A percentile compares a stretch with the other conserved stretches of the same genome.
phyloP scores from a whole-genome alignment of 2,888 invertebrate genomes.

The Steinernema carpocapsae region DNA sequence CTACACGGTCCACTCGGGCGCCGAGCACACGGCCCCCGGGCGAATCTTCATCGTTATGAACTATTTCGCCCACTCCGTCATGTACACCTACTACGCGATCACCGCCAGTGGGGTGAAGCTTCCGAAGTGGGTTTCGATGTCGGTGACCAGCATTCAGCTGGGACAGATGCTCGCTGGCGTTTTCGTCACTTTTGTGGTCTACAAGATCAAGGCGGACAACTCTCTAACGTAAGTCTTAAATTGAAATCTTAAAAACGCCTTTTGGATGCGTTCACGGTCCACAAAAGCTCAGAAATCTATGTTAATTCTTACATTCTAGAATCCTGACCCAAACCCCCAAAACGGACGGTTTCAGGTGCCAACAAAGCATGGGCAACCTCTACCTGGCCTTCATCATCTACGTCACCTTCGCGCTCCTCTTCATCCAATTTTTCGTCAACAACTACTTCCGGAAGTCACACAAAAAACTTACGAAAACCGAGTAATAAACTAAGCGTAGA shows the following conservation, averaged over 20 bases:
- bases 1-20: conserved; percentile 68
- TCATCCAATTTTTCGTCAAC: conserved; percentile 63
- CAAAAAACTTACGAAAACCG: background rate
- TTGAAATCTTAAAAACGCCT: background rate
- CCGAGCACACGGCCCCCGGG: conserved; percentile 68
- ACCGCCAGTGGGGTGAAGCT: conserved; percentile 69
- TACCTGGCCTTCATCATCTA: conserved; percentile 65
- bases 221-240: conserved; percentile 45
- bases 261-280: too few relatives aligned
- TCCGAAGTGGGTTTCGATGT: conserved; percentile 73
- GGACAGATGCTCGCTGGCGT: conserved; percentile 67
- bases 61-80: conserved; percentile 72
- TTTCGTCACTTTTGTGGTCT: conserved; percentile 60
- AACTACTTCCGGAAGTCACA: conserved; percentile 55
- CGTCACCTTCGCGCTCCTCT: conserved; percentile 63
- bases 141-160: conserved; percentile 65
- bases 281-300: too few relatives aligned
- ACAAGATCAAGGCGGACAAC: conserved; percentile 54
- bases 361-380: conserved; percentile 64
- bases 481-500: background rate
- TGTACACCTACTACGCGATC: conserved; percentile 73
- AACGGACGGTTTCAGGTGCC: conserved; percentile 51
- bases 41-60: conserved; percentile 71
- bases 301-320: too few relatives aligned
- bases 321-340: too few relatives aligned